These are phyloP conservation scores for Dichetophora obliterata DNA, from an alignment of 2,888 invertebrate species.

Conservation along the genomic window DNA sequence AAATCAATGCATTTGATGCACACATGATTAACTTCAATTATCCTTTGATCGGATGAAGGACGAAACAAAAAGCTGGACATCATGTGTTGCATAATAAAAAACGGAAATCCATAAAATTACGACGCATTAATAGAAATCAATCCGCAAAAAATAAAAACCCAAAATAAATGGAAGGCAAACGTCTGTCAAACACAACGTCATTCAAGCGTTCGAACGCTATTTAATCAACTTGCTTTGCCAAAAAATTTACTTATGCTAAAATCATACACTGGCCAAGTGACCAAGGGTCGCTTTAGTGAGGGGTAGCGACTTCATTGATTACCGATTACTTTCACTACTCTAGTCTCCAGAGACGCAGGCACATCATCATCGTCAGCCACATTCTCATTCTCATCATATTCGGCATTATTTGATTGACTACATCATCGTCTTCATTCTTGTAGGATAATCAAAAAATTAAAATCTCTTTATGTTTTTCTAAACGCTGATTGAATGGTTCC, in stretches of 20 bases:
- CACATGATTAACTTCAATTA: slow-evolving; percentile 64
- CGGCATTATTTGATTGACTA: slow-evolving; percentile 31
- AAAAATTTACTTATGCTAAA: slow-evolving; percentile 43
- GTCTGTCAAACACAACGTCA: slow-evolving; percentile 37
- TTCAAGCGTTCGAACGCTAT: slow-evolving; percentile 46
- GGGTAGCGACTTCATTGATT: slow-evolving; percentile 50
- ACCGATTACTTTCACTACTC: slow-evolving; percentile 46
- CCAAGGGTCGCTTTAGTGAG: slow-evolving; percentile 37
- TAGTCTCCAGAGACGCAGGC: slow-evolving; percentile 15
- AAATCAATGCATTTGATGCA: not conserved
- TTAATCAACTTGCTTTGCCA: slow-evolving; percentile 48
- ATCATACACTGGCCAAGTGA: slow-evolving; percentile 47
- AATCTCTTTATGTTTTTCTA: slow-evolving; percentile 68
- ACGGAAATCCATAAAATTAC: slow-evolving; percentile 63
- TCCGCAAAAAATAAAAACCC: slow-evolving; percentile 44
- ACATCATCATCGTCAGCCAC: not conserved
- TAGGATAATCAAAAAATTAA: slow-evolving; percentile 68
- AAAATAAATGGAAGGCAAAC: slow-evolving; percentile 25
- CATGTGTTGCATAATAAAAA: slow-evolving; percentile 46
- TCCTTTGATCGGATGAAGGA: slow-evolving; percentile 40
- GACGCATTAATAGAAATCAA: slow-evolving; percentile 58
- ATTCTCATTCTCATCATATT: not conserved
- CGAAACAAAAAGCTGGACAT: slow-evolving; percentile 43
- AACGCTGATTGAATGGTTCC: slow-evolving; percentile 65
- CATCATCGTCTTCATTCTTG: slow-evolving; percentile 17